phyloP scores from a whole-genome alignment of 1,140 invertebrate species.

The Drosophila leontia region DNA sequence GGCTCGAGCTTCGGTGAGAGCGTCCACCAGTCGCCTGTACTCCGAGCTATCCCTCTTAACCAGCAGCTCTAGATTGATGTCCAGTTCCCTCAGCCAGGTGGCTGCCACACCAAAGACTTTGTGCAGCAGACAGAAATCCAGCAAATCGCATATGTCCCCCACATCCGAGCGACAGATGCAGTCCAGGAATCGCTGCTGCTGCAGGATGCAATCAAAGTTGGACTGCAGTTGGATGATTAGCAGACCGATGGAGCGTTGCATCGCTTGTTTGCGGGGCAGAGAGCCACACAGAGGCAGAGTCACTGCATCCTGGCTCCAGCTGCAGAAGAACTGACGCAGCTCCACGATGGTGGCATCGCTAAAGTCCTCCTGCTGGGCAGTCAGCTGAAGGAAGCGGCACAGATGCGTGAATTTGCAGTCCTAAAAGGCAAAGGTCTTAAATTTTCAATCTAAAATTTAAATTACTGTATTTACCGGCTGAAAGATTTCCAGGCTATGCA shows the following conservation, averaged over 20 bases:
- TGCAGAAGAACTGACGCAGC: slow-evolving; percentile 70
- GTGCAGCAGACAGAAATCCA: slow-evolving; percentile 77
- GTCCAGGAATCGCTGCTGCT: slow-evolving; percentile 72
- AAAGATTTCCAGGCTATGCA: slow-evolving; percentile 87
- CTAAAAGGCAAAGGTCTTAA: slow-evolving; percentile 11
- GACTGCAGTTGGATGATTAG: slow-evolving; percentile 66
- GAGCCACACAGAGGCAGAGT: slow-evolving; percentile 60
- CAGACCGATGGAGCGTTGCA: slow-evolving; percentile 69
- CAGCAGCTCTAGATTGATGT: slow-evolving; percentile 65
- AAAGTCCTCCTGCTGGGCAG: slow-evolving; percentile 63
- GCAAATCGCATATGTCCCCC: slow-evolving; percentile 73
- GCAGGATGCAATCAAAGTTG: slow-evolving; percentile 69
- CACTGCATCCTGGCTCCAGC: slow-evolving; percentile 72
- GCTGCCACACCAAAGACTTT: slow-evolving; percentile 69
- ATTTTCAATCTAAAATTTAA: not conserved
- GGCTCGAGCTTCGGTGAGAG: slow-evolving; percentile 62
- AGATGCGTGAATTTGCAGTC: slow-evolving; percentile 66
- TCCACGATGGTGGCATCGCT: slow-evolving; percentile 67
- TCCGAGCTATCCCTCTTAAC: slow-evolving; percentile 53
- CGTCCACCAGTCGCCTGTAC: slow-evolving; percentile 63
- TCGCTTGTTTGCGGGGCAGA: slow-evolving; percentile 50
- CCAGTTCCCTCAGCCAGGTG: slow-evolving; percentile 44
- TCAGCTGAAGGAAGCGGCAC: slow-evolving; percentile 68
- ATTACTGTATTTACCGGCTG: slow-evolving; percentile 68
- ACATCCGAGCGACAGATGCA: slow-evolving; percentile 79